Conservation (phyloP, 2,113 vertebrate species). For the Channa maculata region DNA sequence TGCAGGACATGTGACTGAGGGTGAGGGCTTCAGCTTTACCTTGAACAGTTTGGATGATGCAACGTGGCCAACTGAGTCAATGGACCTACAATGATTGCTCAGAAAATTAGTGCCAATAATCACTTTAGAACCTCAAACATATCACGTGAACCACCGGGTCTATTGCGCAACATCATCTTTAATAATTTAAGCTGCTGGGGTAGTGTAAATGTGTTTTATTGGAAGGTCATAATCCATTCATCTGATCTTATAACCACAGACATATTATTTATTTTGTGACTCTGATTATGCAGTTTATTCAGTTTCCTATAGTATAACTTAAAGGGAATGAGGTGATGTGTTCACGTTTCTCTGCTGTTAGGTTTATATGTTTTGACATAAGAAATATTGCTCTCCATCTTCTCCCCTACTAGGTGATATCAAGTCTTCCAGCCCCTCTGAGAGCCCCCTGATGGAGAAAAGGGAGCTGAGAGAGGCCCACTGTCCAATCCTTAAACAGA, state of each 20-base stretch:
- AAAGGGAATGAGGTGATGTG: conserved; percentile 12
- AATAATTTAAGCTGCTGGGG: conserved; percentile 20
- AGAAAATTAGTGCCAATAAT: conserved; percentile 36
- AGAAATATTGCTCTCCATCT: conserved; percentile 26
- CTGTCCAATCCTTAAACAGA: conserved; percentile 86
- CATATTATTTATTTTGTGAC: conserved; percentile 7
- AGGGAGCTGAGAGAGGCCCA: conserved; percentile 82
- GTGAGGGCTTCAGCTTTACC: not conserved
- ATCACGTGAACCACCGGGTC: conserved; percentile 17
- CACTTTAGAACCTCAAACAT: conserved; percentile 37
- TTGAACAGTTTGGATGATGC: conserved; percentile 16
- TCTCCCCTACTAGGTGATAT: conserved; percentile 84
- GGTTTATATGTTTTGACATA: conserved; percentile 39
- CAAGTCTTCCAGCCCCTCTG: conserved; percentile 90
- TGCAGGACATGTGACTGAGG: conserved; percentile 5
- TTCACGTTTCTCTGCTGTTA: conserved; percentile 35
- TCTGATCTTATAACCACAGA: conserved; percentile 45
- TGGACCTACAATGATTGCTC: not conserved
- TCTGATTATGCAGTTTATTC: conserved; percentile 35
- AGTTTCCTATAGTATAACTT: conserved; percentile 8
- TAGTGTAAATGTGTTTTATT: conserved; percentile 48
- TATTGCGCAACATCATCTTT: conserved; percentile 17
- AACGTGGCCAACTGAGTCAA: conserved; percentile 17
- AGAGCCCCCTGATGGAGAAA: conserved; percentile 95
- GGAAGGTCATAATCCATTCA: conserved; percentile 49